Percentiles rank a stretch among this genome's conserved stretches.
phyloP scores from a whole-genome alignment of 1,140 invertebrate species.

The Arion vulgaris region DNA sequence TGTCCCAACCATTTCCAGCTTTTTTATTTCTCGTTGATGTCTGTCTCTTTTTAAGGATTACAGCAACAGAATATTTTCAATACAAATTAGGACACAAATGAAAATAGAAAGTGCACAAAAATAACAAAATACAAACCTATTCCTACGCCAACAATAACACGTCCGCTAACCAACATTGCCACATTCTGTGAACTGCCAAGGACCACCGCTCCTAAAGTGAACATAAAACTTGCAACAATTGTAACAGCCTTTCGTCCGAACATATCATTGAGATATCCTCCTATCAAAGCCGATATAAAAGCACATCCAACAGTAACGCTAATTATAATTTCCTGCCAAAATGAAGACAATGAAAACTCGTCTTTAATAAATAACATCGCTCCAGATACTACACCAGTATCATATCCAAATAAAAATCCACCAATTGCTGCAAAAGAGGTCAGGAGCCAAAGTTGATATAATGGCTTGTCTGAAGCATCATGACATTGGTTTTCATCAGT shows the following conservation, averaged over 20 bases:
- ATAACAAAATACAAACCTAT: conserved; percentile 75
- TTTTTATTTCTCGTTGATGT: too few relatives aligned
- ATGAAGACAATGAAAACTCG: conserved; percentile 65
- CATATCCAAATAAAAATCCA: conserved; percentile 81
- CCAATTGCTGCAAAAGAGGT: conserved; percentile 76
- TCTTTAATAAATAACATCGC: conserved; percentile 17
- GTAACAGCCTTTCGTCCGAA: conserved; percentile 76
- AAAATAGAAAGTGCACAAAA: too few relatives aligned
- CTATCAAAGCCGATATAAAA: conserved; percentile 52
- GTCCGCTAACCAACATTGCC: conserved; percentile 74
- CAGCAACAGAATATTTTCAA: too few relatives aligned
- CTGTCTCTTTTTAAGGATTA: too few relatives aligned
- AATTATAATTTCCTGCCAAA: conserved; percentile 75
- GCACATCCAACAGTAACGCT: conserved; percentile 70
- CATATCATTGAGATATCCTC: conserved; percentile 74
- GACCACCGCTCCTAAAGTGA: conserved; percentile 75
- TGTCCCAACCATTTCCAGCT: too few relatives aligned
- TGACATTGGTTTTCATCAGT: background rate
- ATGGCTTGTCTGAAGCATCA: background rate
- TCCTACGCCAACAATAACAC: conserved; percentile 77
- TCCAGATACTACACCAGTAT: conserved; percentile 75
- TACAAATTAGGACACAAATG: too few relatives aligned
- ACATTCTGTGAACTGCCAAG: conserved; percentile 74
- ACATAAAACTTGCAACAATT: conserved; percentile 76
- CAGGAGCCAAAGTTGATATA: conserved; percentile 62